Conservation (phyloP, 2,797 vertebrate species). For the Falco peregrinus region DNA sequence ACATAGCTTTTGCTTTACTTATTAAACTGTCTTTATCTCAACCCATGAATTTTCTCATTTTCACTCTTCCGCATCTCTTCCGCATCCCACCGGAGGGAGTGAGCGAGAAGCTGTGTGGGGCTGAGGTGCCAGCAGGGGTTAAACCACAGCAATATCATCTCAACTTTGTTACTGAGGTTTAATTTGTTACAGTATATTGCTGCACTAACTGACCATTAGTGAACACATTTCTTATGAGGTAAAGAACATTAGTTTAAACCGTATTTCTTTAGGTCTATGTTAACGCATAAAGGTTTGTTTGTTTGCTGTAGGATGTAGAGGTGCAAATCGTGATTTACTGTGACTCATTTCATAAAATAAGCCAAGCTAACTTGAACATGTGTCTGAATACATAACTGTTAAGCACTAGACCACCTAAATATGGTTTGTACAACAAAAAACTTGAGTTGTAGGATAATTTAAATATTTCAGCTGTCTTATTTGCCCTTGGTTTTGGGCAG, state of each 20-base stretch:
- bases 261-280: neutral
- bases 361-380: neutral
- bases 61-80: neutral
- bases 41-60: neutral
- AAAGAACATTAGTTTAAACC: neutral
- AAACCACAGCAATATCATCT: neutral
- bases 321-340: neutral
- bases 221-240: neutral
- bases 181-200: neutral
- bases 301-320: neutral
- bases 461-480: neutral
- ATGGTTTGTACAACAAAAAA: neutral
- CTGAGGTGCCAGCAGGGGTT: neutral
- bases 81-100: too few relatives aligned
- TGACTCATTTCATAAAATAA: neutral
- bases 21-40: too few relatives aligned
- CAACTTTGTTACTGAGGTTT: neutral
- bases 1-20: neutral
- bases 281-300: neutral
- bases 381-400: neutral
- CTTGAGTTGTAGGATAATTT: neutral
- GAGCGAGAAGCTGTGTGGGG: too few relatives aligned
- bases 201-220: neutral
- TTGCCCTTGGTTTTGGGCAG: neutral
- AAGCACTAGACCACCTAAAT: neutral